Evolutionary conservation across 2,797 vertebrate species (phyloP).

Genomic region (Falco berigora): DNA sequence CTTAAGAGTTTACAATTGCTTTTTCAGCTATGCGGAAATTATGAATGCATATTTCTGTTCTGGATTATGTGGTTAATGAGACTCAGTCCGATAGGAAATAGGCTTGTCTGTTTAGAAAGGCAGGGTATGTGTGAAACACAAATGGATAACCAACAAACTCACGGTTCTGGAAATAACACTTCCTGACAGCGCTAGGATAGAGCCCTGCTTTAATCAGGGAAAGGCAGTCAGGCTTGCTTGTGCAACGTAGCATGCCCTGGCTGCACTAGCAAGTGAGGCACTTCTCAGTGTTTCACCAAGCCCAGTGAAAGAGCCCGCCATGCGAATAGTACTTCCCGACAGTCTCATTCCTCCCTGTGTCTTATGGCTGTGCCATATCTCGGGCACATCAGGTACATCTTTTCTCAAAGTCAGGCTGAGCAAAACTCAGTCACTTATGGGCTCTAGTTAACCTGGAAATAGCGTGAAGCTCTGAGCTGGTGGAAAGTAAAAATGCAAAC

Average conservation of each 20-base stretch:
- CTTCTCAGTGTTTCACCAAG: neutral
- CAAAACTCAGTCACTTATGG: neutral
- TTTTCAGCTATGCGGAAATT: slow-evolving; percentile 36
- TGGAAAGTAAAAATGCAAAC: neutral
- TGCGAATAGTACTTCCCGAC: neutral
- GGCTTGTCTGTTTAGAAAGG: slow-evolving; percentile 6
- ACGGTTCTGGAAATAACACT: slow-evolving; percentile 53
- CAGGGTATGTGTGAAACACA: slow-evolving; percentile 19
- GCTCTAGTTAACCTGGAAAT: neutral
- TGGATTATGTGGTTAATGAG: slow-evolving; percentile 10
- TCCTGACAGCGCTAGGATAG: slow-evolving; percentile 33
- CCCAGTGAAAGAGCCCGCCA: neutral
- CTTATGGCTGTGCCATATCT: rapidly evolving
- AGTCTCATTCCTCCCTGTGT: neutral
- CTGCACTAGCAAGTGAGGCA: neutral
- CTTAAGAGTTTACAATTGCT: slow-evolving; percentile 35
- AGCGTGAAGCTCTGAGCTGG: neutral
- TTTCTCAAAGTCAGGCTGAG: neutral
- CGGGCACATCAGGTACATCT: neutral
- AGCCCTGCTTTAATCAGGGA: neutral
- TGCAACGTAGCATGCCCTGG: slow-evolving; percentile 6
- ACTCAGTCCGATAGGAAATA: slow-evolving; percentile 48
- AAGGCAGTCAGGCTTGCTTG: slow-evolving; percentile 20
- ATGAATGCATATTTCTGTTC: slow-evolving; percentile 43
- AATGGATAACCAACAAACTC: slow-evolving; percentile 39